These are phyloP conservation scores for Diplolepis rosae DNA, from an alignment of 2,888 invertebrate species.

Conservation along the genomic window DNA sequence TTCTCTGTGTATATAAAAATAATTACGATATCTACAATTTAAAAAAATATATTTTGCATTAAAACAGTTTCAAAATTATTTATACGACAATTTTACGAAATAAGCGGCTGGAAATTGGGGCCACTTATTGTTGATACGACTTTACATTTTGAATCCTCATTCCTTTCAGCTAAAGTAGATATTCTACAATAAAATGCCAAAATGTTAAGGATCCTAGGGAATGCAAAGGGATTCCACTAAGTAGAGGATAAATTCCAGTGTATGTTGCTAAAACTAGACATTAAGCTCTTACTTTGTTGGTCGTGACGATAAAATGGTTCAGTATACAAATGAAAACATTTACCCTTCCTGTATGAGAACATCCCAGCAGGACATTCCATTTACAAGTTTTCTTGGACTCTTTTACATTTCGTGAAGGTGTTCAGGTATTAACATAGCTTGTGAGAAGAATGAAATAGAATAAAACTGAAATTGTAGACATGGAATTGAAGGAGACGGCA, in stretches of 20 bases:
- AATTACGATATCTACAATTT: too few relatives aligned
- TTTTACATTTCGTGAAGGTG: slow-evolving; percentile 17
- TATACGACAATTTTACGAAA: too few relatives aligned
- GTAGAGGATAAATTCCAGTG: slow-evolving; percentile 12
- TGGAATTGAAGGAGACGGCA: slow-evolving; percentile 24
- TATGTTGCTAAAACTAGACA: slow-evolving; percentile 12
- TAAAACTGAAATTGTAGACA: slow-evolving; percentile 12
- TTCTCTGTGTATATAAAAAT: too few relatives aligned
- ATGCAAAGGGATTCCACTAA: slow-evolving; percentile 15
- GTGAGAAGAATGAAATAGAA: background rate
- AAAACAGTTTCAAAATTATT: too few relatives aligned
- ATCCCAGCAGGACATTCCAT: slow-evolving; percentile 11
- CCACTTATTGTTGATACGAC: too few relatives aligned
- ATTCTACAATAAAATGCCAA: slow-evolving; percentile 10
- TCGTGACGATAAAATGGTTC: slow-evolving; percentile 17
- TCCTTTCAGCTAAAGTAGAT: background rate
- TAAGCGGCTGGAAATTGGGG: too few relatives aligned
- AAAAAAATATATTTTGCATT: too few relatives aligned
- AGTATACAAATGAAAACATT: slow-evolving; percentile 27
- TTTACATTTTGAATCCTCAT: background rate
- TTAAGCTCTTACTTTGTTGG: slow-evolving; percentile 26
- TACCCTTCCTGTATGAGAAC: slow-evolving; percentile 5
- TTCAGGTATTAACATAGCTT: slow-evolving; percentile 15
- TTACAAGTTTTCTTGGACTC: slow-evolving; percentile 26
- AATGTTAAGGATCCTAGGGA: background rate